These are phyloP conservation scores for Catharus fuscescens DNA, from an alignment of 2,113 vertebrate species.

Conservation along the genomic window DNA sequence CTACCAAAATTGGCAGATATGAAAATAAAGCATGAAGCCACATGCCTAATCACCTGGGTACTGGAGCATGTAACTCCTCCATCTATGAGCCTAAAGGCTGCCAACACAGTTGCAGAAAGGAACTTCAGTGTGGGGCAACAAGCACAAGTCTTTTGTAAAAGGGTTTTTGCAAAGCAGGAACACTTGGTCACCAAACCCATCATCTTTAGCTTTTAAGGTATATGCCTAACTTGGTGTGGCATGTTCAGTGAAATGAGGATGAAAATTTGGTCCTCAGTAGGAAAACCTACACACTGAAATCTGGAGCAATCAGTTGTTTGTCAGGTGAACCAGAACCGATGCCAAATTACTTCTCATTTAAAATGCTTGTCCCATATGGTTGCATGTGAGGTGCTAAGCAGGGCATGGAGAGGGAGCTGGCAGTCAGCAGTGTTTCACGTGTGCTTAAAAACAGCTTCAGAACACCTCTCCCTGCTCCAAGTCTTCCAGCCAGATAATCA, in stretches of 20 bases:
- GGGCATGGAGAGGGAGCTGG: neutral
- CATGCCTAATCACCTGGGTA: accelerated
- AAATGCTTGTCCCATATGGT: neutral
- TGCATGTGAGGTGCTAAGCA: neutral
- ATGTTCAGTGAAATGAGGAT: neutral
- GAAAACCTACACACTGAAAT: neutral
- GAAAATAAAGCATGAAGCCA: neutral
- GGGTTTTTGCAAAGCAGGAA: neutral
- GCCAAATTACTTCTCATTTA: neutral
- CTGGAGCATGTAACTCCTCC: neutral
- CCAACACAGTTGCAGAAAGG: neutral
- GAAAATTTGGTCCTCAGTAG: neutral
- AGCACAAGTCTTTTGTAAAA: neutral
- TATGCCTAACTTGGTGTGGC: neutral
- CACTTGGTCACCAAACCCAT: neutral
- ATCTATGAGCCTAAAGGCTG: neutral
- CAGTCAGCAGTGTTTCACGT: accelerated
- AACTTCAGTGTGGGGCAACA: neutral
- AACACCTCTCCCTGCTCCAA: neutral
- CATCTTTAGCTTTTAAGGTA: neutral
- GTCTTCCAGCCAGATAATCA: neutral
- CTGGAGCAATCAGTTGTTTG: neutral
- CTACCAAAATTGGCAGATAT: neutral
- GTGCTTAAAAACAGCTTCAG: neutral
- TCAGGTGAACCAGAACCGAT: neutral